Conservation (phyloP, 1,140 invertebrate species). For the Prorops nasuta region DNA sequence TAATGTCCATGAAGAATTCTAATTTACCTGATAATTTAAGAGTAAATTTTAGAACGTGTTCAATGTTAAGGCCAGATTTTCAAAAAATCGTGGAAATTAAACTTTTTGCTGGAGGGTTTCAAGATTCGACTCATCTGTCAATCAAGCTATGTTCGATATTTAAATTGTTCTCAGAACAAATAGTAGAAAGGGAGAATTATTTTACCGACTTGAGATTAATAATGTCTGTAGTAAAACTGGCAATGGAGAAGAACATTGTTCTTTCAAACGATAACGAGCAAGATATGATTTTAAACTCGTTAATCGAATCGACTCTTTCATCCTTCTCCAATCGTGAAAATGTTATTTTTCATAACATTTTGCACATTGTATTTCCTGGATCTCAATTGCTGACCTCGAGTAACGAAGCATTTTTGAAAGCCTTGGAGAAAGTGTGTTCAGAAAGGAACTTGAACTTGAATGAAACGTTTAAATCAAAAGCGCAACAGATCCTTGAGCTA, state of each 20-base stretch:
- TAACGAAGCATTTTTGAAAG: conserved; percentile 49
- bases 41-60: conserved; percentile 66
- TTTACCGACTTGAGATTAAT: conserved; percentile 61
- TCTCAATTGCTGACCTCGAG: conserved; percentile 57
- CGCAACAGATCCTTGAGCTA: conserved; percentile 67
- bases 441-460: conserved; percentile 58
- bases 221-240: conserved; percentile 60
- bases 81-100: conserved; percentile 66
- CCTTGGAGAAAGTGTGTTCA: conserved; percentile 41
- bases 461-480: conserved; percentile 62
- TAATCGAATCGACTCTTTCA: conserved; percentile 70
- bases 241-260: conserved; percentile 61
- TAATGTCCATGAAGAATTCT: conserved; percentile 58
- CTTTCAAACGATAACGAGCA: conserved; percentile 62
- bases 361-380: conserved; percentile 66
- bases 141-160: conserved; percentile 64
- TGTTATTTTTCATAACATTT: conserved; percentile 64
- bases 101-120: conserved; percentile 67
- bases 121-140: conserved; percentile 60
- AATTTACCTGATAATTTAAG: conserved; percentile 69
- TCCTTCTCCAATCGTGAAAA: conserved; percentile 64
- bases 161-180: conserved; percentile 63
- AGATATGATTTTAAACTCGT: conserved; percentile 60
- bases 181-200: conserved; percentile 62
- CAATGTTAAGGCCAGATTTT: conserved; percentile 70